These are phyloP conservation scores for Pterocles orientalis DNA, from an alignment of 2,113 vertebrate species.

Conservation along the genomic window DNA sequence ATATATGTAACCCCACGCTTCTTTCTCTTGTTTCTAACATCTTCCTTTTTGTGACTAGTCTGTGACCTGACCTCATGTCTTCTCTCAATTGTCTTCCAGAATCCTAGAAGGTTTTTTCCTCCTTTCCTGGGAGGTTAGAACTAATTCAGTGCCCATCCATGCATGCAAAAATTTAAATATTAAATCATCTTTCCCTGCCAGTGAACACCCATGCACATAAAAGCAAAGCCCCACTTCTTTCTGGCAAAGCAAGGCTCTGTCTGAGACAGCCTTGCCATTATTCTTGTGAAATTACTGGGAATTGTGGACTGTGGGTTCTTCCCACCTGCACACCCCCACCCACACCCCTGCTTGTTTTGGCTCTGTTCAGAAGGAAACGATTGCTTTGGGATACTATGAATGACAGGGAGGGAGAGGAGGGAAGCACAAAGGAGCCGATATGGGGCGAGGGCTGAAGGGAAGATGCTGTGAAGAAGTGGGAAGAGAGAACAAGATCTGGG, in stretches of 20 bases:
- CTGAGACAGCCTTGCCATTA: neutral
- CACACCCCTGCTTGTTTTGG: neutral
- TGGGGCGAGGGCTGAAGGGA: neutral
- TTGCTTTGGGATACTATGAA: neutral
- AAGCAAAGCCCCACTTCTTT: neutral
- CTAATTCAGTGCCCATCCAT: constrained; percentile 35
- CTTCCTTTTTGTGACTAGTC: neutral
- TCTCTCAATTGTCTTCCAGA: neutral
- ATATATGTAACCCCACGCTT: neutral
- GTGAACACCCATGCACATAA: neutral
- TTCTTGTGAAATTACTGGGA: neutral
- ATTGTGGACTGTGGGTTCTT: neutral
- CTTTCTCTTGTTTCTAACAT: neutral
- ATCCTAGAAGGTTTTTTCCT: constrained; percentile 9
- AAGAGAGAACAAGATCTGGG: neutral
- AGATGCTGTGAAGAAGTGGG: accelerated
- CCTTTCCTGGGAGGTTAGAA: neutral
- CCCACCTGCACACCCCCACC: neutral
- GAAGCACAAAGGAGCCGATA: neutral
- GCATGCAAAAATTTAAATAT: constrained; percentile 54
- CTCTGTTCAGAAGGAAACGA: neutral
- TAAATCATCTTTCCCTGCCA: constrained; percentile 22
- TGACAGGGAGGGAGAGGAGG: neutral
- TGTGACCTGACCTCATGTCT: neutral
- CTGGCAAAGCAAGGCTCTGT: neutral